Evolutionary conservation across 2,888 invertebrate species (phyloP).

Genomic region (Torymus aiolomorphi): DNA sequence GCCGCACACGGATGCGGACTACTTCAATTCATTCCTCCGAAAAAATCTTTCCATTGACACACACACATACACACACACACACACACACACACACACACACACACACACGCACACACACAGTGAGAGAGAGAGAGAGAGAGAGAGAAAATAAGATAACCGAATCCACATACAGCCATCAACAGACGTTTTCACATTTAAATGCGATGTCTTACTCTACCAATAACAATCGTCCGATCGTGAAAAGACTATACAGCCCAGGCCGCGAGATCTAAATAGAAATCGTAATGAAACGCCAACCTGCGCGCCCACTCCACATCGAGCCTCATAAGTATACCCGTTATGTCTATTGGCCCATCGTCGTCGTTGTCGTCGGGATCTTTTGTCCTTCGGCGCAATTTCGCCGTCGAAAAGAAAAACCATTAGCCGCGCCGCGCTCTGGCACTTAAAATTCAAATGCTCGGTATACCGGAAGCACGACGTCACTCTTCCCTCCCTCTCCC

Average conservation of each 20-base stretch:
- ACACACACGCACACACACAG: too few relatives aligned
- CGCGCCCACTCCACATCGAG: background rate
- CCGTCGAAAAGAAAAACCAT: conserved; percentile 30
- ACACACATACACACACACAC: too few relatives aligned
- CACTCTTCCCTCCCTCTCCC: conserved; percentile 17
- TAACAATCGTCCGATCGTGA: background rate
- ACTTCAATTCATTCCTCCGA: too few relatives aligned
- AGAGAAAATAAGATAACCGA: too few relatives aligned
- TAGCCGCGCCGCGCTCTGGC: background rate
- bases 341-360: conserved; percentile 19
- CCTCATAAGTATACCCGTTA: conserved; percentile 9
- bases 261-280: conserved; percentile 47
- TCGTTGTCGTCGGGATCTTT: background rate
- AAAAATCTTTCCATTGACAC: too few relatives aligned
- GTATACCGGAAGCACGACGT: conserved; percentile 30
- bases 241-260: too few relatives aligned
- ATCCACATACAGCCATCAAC: background rate
- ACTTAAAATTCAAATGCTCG: conserved; percentile 43
- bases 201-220: background rate
- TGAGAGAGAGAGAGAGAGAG: too few relatives aligned
- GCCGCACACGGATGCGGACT: too few relatives aligned
- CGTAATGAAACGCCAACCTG: conserved; percentile 44
- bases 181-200: background rate
- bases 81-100: too few relatives aligned
- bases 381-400: background rate